Evolutionary conservation across 2,113 vertebrate genomes (phyloP).

Genomic region (Zingel zingel): DNA sequence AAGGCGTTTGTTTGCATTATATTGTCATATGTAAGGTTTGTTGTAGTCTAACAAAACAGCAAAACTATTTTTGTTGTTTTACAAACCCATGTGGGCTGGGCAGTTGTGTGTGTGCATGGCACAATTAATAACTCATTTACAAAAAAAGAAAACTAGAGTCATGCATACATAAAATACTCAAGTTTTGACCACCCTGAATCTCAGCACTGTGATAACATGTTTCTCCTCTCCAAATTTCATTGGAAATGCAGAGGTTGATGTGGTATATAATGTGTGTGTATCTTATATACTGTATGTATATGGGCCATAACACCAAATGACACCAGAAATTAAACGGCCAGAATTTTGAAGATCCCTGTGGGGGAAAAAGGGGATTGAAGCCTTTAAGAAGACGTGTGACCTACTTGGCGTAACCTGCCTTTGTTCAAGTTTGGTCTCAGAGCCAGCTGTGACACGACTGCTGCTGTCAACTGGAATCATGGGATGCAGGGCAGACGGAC

Average conservation of each 20-base stretch:
- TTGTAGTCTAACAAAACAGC: background rate
- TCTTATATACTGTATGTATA: constrained; percentile 3
- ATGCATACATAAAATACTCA: background rate
- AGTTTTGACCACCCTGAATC: background rate
- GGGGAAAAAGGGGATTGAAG: constrained; percentile 26
- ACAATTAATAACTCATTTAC: background rate
- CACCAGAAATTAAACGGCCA: constrained; percentile 26
- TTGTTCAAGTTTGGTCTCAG: constrained; percentile 75
- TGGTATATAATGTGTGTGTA: background rate
- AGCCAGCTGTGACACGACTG: constrained; percentile 78
- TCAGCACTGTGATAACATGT: background rate
- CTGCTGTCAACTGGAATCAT: constrained; percentile 80
- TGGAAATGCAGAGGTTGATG: background rate
- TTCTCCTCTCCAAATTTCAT: background rate
- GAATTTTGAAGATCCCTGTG: constrained; percentile 34
- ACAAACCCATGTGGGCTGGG: background rate
- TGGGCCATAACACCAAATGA: constrained; percentile 34
- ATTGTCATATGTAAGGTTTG: background rate
- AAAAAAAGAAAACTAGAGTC: background rate
- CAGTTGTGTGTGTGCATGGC: background rate
- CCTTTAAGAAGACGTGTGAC: constrained; percentile 64
- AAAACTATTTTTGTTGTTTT: background rate
- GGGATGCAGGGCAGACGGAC: constrained; percentile 61
- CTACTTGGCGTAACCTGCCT: constrained; percentile 77
- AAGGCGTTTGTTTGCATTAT: background rate